phyloP scores from a whole-genome alignment of 2,797 vertebrate species.

The Alosa sapidissima region DNA sequence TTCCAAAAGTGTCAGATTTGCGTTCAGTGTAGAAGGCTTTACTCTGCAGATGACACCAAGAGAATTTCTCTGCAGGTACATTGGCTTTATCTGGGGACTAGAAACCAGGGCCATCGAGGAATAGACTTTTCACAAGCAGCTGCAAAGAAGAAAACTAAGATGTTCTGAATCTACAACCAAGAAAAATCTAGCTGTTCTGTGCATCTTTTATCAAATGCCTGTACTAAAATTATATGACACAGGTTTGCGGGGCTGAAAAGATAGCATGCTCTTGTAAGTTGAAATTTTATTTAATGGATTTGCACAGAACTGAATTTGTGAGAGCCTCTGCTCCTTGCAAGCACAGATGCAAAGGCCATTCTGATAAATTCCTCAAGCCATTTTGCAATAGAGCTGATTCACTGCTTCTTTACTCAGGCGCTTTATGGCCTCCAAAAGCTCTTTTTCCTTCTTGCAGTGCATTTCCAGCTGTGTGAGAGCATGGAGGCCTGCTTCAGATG shows the following conservation, averaged over 20 bases:
- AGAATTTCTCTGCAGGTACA: conserved; percentile 3
- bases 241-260: not conserved
- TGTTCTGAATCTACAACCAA: not conserved
- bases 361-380: not conserved
- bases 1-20: conserved; percentile 16
- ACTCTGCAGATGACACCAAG: conserved; percentile 6
- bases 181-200: not conserved
- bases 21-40: conserved; percentile 11
- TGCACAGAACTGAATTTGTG: not conserved
- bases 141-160: not conserved
- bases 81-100: not conserved
- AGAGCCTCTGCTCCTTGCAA: not conserved
- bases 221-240: not conserved
- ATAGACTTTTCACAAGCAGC: not conserved
- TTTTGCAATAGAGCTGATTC: not conserved
- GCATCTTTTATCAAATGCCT: not conserved
- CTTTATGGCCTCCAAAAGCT: not conserved
- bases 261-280: not conserved
- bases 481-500: not conserved
- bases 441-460: not conserved
- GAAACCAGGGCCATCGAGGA: not conserved
- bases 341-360: not conserved
- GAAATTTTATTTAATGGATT: not conserved
- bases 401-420: not conserved
- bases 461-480: not conserved